Percentiles rank a stretch among this genome's conserved stretches.
Evolutionary conservation across 2,888 invertebrate genomes (phyloP).

Genomic region (Oasisia sp.): DNA sequence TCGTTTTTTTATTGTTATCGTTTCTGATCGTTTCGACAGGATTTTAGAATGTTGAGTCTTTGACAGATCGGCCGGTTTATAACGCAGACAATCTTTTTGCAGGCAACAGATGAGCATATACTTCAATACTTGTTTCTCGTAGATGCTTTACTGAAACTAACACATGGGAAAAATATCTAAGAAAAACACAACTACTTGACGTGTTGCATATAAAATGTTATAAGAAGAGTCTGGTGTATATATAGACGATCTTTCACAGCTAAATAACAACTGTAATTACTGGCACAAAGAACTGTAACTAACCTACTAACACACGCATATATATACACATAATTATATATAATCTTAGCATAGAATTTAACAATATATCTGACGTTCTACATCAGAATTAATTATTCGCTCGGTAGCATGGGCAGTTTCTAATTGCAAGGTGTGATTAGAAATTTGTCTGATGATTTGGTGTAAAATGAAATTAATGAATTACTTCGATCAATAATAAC

Average conservation of each 20-base stretch:
- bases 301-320: not conserved
- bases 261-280: not conserved
- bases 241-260: not conserved
- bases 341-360: not conserved
- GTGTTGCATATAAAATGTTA: not conserved
- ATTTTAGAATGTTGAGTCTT: slow-evolving; percentile 8
- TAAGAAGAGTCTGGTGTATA: not conserved
- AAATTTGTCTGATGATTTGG: not conserved
- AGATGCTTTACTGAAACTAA: not conserved
- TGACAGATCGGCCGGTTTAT: not conserved
- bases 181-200: not conserved
- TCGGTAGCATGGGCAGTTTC: not conserved
- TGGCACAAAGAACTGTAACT: not conserved
- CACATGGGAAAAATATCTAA: not conserved
- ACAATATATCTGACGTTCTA: slow-evolving; percentile 2
- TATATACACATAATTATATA: not conserved
- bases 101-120: not conserved
- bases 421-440: not conserved
- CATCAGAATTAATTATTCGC: slow-evolving; percentile 3
- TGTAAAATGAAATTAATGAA: not conserved
- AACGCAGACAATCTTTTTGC: not conserved
- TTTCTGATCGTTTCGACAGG: not conserved
- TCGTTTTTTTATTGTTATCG: not conserved
- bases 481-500: not conserved
- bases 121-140: not conserved